phyloP scores from a whole-genome alignment of 2,888 invertebrate species.

The Platycheirus rosarum region DNA sequence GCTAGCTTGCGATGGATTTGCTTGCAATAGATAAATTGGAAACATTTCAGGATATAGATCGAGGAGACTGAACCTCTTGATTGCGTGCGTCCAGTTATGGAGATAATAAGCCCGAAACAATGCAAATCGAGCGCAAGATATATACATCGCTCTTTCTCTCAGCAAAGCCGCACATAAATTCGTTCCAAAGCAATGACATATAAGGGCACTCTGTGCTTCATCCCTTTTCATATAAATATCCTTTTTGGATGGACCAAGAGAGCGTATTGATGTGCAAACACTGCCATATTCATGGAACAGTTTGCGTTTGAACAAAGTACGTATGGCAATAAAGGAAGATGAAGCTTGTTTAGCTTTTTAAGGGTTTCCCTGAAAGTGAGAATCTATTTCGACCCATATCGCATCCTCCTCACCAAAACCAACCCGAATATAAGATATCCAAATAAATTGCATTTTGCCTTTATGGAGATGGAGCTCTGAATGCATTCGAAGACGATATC shows the following conservation, averaged over 20 bases:
- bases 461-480: slow-evolving; percentile 37
- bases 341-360: slow-evolving; percentile 27
- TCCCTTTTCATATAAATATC: slow-evolving; percentile 36
- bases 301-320: slow-evolving; percentile 1
- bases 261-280: slow-evolving; percentile 66
- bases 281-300: slow-evolving; percentile 20
- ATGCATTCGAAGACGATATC: slow-evolving; percentile 54
- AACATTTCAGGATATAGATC: slow-evolving; percentile 47
- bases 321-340: slow-evolving; percentile 26
- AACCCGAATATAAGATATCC: slow-evolving; percentile 53
- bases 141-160: slow-evolving; percentile 35
- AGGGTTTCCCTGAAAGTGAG: slow-evolving; percentile 15
- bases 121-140: slow-evolving; percentile 54
- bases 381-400: not conserved
- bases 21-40: slow-evolving; percentile 61
- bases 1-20: slow-evolving; percentile 61
- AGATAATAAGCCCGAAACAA: slow-evolving; percentile 69
- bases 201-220: slow-evolving; percentile 48
- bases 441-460: slow-evolving; percentile 63
- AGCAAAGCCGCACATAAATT: slow-evolving; percentile 69
- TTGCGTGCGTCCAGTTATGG: slow-evolving; percentile 58
- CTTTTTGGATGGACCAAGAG: slow-evolving; percentile 8
- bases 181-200: slow-evolving; percentile 55
- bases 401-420: not conserved
- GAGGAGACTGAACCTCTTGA: slow-evolving; percentile 18